Evolutionary conservation across 2,888 invertebrate species (phyloP).

Genomic region (Phlogophora meticulosa): DNA sequence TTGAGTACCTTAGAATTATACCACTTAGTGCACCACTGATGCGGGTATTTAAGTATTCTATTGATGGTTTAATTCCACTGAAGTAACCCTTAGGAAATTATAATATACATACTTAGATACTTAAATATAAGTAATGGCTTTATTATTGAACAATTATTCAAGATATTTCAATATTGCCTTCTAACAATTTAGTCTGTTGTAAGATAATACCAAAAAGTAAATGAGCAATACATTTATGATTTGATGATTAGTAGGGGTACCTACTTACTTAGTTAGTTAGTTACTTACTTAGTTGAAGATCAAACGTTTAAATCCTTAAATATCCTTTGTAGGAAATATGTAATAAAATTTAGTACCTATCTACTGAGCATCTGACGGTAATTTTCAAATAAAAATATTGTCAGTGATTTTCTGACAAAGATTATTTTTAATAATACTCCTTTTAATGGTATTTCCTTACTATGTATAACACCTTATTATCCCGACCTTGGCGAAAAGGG

Average conservation of each 20-base stretch:
- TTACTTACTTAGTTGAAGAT: too few relatives aligned
- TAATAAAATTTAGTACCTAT: too few relatives aligned
- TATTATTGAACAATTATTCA: constrained; percentile 1
- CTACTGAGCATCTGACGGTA: too few relatives aligned
- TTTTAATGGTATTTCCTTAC: neutral
- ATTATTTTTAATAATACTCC: neutral
- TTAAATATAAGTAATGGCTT: neutral
- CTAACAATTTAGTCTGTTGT: neutral
- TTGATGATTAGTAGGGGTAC: too few relatives aligned
- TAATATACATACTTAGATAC: too few relatives aligned
- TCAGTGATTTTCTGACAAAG: too few relatives aligned
- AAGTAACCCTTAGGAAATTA: constrained; percentile 11
- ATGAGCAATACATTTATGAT: too few relatives aligned
- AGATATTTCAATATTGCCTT: neutral
- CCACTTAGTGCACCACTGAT: constrained; percentile 22
- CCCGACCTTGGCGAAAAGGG: constrained; percentile 11
- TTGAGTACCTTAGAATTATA: neutral
- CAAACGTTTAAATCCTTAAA: too few relatives aligned
- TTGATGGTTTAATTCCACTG: constrained; percentile 14
- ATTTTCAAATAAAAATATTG: too few relatives aligned
- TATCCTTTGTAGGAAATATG: too few relatives aligned
- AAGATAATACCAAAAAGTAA: neutral
- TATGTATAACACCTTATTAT: neutral
- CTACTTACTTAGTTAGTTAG: too few relatives aligned
- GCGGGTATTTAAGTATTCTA: constrained; percentile 37